phyloP scores from a whole-genome alignment of 2,113 vertebrate genomes.

The Malurus cyaneus region DNA sequence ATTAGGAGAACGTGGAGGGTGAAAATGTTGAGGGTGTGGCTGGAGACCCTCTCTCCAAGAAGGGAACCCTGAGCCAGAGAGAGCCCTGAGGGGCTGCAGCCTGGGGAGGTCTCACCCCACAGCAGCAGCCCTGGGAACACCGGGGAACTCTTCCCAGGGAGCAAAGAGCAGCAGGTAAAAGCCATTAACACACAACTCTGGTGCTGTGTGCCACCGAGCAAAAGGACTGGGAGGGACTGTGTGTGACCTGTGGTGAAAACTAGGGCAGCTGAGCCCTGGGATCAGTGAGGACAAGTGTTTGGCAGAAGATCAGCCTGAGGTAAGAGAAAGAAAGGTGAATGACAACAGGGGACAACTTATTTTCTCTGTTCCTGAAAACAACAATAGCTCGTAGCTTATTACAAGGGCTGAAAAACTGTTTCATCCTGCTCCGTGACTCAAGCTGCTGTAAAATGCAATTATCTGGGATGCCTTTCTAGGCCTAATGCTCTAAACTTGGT shows the following conservation, averaged over 20 bases:
- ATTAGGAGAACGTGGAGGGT: accelerated
- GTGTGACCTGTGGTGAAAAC: not conserved
- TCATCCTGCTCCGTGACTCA: not conserved
- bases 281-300: not conserved
- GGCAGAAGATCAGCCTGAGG: not conserved
- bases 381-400: not conserved
- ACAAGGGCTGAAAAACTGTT: not conserved
- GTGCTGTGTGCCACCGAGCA: accelerated
- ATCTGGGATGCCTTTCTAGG: not conserved
- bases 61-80: not conserved
- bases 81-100: not conserved
- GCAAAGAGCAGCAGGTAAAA: not conserved
- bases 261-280: not conserved
- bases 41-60: not conserved
- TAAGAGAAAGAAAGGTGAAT: not conserved
- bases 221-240: not conserved
- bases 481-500: constrained; percentile 40
- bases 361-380: not conserved
- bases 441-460: not conserved
- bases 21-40: not conserved
- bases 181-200: not conserved
- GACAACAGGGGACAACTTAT: not conserved
- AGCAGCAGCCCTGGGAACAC: not conserved
- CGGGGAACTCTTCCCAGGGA: not conserved
- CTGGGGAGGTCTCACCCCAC: not conserved